phyloP scores from a whole-genome alignment of 37 sponge, comb jelly and placozoan genomes.

The Mnemiopsis leidyi region DNA sequence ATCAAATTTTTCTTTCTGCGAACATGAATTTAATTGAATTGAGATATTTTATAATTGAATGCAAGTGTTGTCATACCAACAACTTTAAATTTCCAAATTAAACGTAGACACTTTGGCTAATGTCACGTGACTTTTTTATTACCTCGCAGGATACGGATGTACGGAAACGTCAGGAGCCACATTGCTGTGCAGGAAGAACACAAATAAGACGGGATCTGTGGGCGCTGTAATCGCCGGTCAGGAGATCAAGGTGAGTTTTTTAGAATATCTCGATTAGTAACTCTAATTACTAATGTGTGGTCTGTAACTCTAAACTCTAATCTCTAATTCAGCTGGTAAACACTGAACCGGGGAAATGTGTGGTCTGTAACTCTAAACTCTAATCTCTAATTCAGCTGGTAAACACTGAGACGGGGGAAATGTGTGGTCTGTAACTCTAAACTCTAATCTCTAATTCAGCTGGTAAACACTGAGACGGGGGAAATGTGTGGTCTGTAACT shows the following conservation, averaged over 20 bases:
- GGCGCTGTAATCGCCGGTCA: constrained; percentile 4
- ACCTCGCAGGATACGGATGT: constrained; percentile 45
- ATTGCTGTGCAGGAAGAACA: not conserved
- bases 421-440: not conserved
- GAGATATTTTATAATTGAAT: no score
- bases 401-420: no score
- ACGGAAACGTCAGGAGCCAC: constrained; percentile 45
- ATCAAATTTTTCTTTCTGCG: no score
- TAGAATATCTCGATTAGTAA: no score
- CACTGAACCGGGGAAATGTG: constrained; percentile 52
- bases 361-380: not conserved
- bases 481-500: constrained; percentile 32
- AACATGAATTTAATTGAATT: no score
- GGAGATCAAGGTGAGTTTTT: constrained; percentile 40
- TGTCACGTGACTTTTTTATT: no score
- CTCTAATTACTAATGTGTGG: no score
- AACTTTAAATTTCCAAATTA: no score
- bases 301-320: not conserved
- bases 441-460: not conserved
- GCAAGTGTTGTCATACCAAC: no score
- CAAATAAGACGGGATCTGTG: not conserved
- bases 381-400: not conserved
- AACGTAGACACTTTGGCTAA: no score
- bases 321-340: constrained; percentile 11
- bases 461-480: constrained; percentile 47